Conservation (phyloP, 2,888 invertebrate species). For the Conchocele bisecta region DNA sequence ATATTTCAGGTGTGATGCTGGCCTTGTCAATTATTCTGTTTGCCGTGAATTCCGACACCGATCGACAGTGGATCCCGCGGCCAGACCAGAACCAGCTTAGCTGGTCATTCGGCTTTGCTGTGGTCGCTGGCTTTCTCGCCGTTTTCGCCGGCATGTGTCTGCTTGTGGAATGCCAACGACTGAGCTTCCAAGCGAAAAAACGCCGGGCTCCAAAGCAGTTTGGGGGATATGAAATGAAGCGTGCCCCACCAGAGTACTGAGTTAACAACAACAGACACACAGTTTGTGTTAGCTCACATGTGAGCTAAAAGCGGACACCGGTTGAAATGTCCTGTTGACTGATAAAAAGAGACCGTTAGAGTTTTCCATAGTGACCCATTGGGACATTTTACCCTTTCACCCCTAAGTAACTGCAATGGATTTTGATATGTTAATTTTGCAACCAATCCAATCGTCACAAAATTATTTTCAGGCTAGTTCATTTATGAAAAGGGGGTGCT, state of each 20-base stretch:
- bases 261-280: no score
- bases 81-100: conserved; percentile 97
- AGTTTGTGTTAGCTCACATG: no score
- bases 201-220: conserved; percentile 38
- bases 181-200: conserved; percentile 30
- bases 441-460: no score
- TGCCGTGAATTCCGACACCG: conserved; percentile 90
- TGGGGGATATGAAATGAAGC: conserved; percentile 51
- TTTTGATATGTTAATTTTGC: no score
- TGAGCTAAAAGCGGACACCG: no score
- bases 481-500: no score
- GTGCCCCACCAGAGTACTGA: conserved; percentile 50
- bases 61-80: conserved; percentile 91
- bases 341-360: no score
- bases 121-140: conserved; percentile 85
- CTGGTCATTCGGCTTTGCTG: conserved; percentile 96
- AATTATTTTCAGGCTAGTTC: no score
- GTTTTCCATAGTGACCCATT: no score
- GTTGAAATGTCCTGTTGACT: no score
- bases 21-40: conserved; percentile 88
- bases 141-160: conserved; percentile 75
- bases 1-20: conserved; percentile 89
- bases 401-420: no score
- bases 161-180: conserved; percentile 60
- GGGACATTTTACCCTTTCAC: no score